Percentiles rank a stretch among this genome's conserved stretches.
Evolutionary conservation across 2,113 vertebrate species (phyloP).

Genomic region (Myxocyprinus asiaticus): DNA sequence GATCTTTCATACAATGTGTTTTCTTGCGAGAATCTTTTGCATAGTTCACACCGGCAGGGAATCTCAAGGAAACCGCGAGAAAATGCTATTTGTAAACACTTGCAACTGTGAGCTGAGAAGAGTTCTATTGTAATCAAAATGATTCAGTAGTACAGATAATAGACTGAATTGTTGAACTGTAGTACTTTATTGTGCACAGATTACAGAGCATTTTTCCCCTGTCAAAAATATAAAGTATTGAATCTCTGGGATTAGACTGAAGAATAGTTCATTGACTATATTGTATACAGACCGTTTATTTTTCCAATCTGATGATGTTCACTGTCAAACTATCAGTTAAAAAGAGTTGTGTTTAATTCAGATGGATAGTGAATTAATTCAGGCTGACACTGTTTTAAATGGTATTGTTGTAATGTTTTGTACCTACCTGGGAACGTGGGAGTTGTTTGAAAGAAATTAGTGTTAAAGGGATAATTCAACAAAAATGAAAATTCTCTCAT

Average conservation of each 20-base stretch:
- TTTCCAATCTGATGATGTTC: background rate
- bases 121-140: conserved; percentile 24
- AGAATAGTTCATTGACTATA: background rate
- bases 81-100: conserved; percentile 34
- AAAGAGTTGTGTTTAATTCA: background rate
- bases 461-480: too few relatives aligned
- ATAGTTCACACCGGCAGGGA: conserved; percentile 20
- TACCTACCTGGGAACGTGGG: too few relatives aligned
- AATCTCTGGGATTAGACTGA: background rate
- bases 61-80: conserved; percentile 37
- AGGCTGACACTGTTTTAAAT: background rate
- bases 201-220: conserved; percentile 21
- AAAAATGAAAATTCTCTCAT: too few relatives aligned
- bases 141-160: conserved; percentile 23
- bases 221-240: background rate
- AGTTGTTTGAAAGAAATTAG: background rate
- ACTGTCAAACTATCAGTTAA: background rate
- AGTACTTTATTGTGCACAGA: background rate
- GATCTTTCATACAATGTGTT: conserved; percentile 10
- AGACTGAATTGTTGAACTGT: conserved; percentile 26
- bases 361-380: background rate
- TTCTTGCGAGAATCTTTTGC: conserved; percentile 14
- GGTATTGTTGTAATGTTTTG: background rate
- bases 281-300: background rate
- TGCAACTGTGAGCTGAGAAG: conserved; percentile 27